phyloP scores from a whole-genome alignment of 2,888 invertebrate genomes.

The Brachyptera risi region DNA sequence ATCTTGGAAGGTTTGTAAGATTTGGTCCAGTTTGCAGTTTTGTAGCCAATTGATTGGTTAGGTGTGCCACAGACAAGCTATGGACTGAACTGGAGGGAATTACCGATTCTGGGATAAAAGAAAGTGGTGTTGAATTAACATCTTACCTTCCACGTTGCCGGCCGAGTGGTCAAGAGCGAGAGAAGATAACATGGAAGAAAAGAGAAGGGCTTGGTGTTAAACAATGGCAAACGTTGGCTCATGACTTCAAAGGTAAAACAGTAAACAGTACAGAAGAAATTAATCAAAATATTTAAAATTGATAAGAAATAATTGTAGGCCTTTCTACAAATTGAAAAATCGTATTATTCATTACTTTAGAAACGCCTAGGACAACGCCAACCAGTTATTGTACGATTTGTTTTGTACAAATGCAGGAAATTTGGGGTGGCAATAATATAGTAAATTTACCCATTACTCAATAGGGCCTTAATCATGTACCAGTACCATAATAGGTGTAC shows the following conservation, averaged over 20 bases:
- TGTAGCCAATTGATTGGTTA: background rate
- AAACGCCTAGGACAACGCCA: no score
- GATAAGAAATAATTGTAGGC: background rate
- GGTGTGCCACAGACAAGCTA: no score
- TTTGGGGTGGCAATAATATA: no score
- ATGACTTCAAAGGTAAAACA: no score
- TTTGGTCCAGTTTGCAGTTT: background rate
- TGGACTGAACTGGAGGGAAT: background rate
- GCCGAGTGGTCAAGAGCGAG: constrained; percentile 33
- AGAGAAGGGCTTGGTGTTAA: constrained; percentile 11
- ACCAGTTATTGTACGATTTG: no score
- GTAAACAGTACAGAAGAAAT: no score
- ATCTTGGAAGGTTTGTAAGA: background rate
- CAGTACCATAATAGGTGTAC: no score
- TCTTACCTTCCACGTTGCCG: constrained; percentile 51
- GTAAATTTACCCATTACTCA: no score
- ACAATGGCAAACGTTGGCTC: constrained; percentile 12
- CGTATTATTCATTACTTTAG: no score
- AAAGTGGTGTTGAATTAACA: constrained; percentile 35
- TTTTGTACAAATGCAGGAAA: no score
- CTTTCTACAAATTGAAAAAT: no score
- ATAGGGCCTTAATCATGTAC: no score
- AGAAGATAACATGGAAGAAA: constrained; percentile 21
- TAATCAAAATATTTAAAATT: background rate
- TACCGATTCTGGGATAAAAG: background rate